A percentile compares a stretch with the other conserved stretches of the same genome.
phyloP scores from a whole-genome alignment of 1,140 invertebrate genomes.

The Luehdorfia chinensis region DNA sequence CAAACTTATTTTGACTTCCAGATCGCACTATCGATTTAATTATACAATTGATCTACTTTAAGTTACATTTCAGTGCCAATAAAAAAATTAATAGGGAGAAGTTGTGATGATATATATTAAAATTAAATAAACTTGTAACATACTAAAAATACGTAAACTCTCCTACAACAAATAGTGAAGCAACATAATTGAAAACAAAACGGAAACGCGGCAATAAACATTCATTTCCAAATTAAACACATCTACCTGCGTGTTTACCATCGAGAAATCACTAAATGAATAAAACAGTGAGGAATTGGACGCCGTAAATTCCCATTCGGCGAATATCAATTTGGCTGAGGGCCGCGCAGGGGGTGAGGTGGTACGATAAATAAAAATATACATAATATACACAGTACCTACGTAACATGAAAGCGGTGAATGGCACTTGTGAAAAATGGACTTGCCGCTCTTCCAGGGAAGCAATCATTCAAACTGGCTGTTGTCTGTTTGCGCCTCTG shows the following conservation, averaged over 20 bases:
- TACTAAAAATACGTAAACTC: slow-evolving; percentile 8
- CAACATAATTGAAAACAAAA: slow-evolving; percentile 59
- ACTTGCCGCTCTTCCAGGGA: slow-evolving; percentile 75
- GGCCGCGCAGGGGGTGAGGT: slow-evolving; percentile 42
- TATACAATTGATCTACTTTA: no score
- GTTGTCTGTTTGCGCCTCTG: slow-evolving; percentile 74
- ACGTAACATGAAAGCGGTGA: slow-evolving; percentile 71
- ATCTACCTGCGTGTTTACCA: slow-evolving; percentile 71
- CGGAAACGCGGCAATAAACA: slow-evolving; percentile 70
- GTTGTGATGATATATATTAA: no score
- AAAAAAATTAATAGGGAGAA: no score
- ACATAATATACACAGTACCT: slow-evolving; percentile 69
- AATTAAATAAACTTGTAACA: no score
- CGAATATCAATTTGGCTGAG: slow-evolving; percentile 72
- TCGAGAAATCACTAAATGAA: slow-evolving; percentile 72
- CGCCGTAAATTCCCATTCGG: slow-evolving; percentile 67
- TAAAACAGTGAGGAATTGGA: slow-evolving; percentile 73
- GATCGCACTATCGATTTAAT: no score
- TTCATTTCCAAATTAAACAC: slow-evolving; percentile 75
- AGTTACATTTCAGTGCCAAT: no score
- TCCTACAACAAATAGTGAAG: slow-evolving; percentile 12
- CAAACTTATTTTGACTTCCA: no score
- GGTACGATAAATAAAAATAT: slow-evolving; percentile 68
- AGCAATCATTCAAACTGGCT: slow-evolving; percentile 75
- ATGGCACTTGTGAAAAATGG: slow-evolving; percentile 77